These are phyloP conservation scores for Buathra laborator DNA, from an alignment of 2,888 invertebrate species.

Conservation along the genomic window DNA sequence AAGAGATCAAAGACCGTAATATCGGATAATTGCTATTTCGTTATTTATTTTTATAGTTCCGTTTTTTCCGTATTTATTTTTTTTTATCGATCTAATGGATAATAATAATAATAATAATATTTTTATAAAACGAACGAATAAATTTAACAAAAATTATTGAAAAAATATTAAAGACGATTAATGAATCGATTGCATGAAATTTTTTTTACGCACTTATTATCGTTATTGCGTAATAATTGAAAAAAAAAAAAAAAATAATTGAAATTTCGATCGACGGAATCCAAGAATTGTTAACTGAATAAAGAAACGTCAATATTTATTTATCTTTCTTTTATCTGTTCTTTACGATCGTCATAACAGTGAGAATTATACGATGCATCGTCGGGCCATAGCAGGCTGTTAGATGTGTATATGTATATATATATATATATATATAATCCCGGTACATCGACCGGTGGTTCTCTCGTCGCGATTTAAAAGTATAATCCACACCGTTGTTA, in stretches of 20 bases:
- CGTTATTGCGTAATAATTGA: too few species aligned
- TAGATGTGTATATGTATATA: not conserved
- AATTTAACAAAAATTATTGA: not conserved
- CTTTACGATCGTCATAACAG: not conserved
- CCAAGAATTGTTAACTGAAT: not conserved
- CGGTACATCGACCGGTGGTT: slow-evolving; percentile 62
- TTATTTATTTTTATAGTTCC: too few species aligned
- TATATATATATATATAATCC: slow-evolving; percentile 2
- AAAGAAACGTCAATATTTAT: not conserved
- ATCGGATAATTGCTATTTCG: too few species aligned
- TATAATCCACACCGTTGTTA: slow-evolving; percentile 76
- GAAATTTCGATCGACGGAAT: not conserved
- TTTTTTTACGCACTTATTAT: too few species aligned
- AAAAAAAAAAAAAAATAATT: not conserved
- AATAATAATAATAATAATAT: too few species aligned
- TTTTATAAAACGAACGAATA: too few species aligned
- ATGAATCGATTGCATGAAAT: too few species aligned
- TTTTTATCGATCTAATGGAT: too few species aligned
- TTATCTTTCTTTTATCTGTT: not conserved
- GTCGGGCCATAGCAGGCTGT: not conserved
- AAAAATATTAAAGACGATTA: not conserved
- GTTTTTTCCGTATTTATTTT: too few species aligned
- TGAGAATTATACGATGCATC: not conserved
- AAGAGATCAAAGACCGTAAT: too few species aligned
- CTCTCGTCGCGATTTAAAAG: slow-evolving; percentile 78